Evolutionary conservation across 2,113 vertebrate genomes (phyloP), one percentile per base, ranked within the genome.

Genomic region (Oryzias celebensis): DNA sequence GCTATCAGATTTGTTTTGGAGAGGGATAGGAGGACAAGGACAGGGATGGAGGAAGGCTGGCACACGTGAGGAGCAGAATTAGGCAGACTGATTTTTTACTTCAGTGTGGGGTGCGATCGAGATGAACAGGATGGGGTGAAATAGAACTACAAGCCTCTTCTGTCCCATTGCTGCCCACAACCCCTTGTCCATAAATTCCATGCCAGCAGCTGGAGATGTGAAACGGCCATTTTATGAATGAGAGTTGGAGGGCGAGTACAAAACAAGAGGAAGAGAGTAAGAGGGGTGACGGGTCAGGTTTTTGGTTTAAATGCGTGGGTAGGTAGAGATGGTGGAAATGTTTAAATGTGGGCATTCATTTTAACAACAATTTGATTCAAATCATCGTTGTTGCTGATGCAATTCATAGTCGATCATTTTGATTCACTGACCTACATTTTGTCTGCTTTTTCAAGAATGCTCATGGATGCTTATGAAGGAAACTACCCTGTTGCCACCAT

Each of bases 181-280:
- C 83, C 80, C 78, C 78, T 85, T 63, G 72, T 84, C 85, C 81
- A 77, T 83, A 85, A 87, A 86, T 88, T 85, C 83, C 54, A 59
- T 87, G 86, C 81, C 78, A 89, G 86, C 81, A 82, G 80, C 84
- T 87, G 76, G 80, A 89, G 85, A 83, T 66, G 73, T 77, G 77
- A 83, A 83, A 82, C 85, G 42, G 87, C 87, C 89, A 90, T 90
- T 89, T 91, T 88, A 91, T 90, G 87, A 90, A 90, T 81, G 80
- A 84, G 66, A 77, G 75, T 81, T 74, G 52, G 73, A 74, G 71
- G 72, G 71, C 73, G 73, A 54, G 68, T 58, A 58, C 7, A 31
- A 50, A 74, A 60, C 58, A 58, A 62, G 68, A 68, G 73, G 61
- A 65, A 43, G 77, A 52, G 72, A 53, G 78, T 0, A 51, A 68